phyloP scores from a whole-genome alignment of 2,797 vertebrate genomes.

The Florisuga fusca region DNA sequence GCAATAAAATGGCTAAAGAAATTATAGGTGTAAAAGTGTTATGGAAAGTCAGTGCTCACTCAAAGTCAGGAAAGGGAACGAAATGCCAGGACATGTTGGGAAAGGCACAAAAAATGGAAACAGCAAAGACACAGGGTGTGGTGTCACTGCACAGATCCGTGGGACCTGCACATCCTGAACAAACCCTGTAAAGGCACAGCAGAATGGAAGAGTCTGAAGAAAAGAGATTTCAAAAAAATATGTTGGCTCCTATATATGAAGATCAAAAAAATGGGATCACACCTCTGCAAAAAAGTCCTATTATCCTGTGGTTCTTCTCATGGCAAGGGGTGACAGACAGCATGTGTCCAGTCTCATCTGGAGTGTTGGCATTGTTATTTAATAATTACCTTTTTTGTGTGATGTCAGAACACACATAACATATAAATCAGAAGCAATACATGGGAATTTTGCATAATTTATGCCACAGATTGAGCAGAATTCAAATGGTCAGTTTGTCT shows the following conservation, averaged over 20 bases:
- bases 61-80: not conserved
- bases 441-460: not conserved
- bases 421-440: not conserved
- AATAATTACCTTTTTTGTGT: not conserved
- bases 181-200: not conserved
- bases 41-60: not conserved
- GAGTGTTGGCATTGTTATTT: not conserved
- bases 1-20: not conserved
- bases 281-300: not conserved
- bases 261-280: not conserved
- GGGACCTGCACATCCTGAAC: fast-evolving
- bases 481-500: not conserved
- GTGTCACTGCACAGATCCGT: not conserved
- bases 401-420: not conserved
- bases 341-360: not conserved
- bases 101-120: not conserved
- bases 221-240: not conserved
- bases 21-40: not conserved
- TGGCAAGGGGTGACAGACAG: not conserved
- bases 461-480: not conserved
- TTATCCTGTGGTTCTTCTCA: not conserved
- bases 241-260: not conserved
- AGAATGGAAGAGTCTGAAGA: not conserved
- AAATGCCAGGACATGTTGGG: not conserved
- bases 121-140: not conserved